Percentiles rank a stretch among this genome's conserved stretches.
Evolutionary conservation across 2,113 vertebrate species (phyloP).

Genomic region (Harpagus bidentatus): DNA sequence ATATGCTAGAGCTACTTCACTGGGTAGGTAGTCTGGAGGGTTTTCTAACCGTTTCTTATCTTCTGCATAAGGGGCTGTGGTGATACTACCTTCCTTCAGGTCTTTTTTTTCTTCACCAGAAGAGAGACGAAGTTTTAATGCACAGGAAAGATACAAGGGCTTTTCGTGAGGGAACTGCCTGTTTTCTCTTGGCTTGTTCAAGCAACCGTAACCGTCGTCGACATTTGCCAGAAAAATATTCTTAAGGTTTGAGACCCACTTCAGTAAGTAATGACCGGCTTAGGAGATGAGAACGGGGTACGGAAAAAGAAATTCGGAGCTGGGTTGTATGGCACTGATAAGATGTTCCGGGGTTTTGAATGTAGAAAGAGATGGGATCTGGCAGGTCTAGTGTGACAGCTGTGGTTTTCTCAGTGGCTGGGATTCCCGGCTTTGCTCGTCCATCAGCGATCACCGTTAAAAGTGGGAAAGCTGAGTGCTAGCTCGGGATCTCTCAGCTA

Average conservation of each 20-base stretch:
- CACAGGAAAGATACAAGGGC: accelerated
- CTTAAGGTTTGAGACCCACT: accelerated
- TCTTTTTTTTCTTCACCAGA: accelerated
- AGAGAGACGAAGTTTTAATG: accelerated
- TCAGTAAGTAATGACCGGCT: accelerated
- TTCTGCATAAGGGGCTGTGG: not conserved
- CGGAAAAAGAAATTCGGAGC: accelerated
- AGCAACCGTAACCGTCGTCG: accelerated
- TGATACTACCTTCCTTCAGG: not conserved
- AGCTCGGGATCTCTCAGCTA: not conserved
- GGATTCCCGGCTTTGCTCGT: not conserved
- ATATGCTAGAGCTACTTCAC: not conserved
- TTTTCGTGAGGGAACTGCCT: accelerated
- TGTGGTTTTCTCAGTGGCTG: not conserved
- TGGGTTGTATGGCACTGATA: not conserved
- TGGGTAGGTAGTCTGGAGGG: accelerated
- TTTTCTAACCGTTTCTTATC: not conserved
- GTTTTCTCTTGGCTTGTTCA: not conserved
- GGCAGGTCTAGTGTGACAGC: accelerated
- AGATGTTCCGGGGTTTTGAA: not conserved
- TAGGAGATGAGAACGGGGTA: not conserved
- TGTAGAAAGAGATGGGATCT: not conserved
- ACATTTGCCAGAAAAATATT: not conserved
- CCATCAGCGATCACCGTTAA: accelerated
- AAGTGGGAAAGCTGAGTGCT: not conserved